Base-by-base conservation (phyloP, 2,113 vertebrate genomes). In the Myocastor coypus region DNA sequence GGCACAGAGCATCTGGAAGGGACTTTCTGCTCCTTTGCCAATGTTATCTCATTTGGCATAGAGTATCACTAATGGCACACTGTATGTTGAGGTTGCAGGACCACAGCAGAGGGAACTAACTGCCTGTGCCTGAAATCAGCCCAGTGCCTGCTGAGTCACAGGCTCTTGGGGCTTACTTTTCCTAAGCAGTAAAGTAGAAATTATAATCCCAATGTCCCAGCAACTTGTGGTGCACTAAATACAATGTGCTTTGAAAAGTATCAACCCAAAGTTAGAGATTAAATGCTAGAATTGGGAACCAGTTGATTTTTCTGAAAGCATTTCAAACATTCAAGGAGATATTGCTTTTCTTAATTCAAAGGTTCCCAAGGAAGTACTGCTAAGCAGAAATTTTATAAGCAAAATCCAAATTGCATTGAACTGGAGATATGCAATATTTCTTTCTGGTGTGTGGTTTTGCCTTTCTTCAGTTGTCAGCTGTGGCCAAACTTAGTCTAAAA, bases 381-480 rank as follows among this genome's bases (percentile, higher is more conserved):
- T 32, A 86, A 93, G 68, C 14, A 84, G 61, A 83, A 82, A 85
- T 84, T 88, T 91, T 94, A 28, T 89, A 85, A 85, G 86, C 7
- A 87, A 92, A 96, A 66, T 40, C 13, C 2, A 4, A 68, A 34
- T 94, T 95, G 91, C 90, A 94, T 46, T 96, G 30, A 77, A 34
- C 26, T 78, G 91, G 28, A 75, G 32, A 50, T 37, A 91, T 19
- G n/a, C 12, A 83, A 17, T 46, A 83, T 19, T 61, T 61, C 52
- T 0, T 28, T 32, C 26, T 86, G n/a, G 28, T 12, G 24, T 40
- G 13, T 80, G 50, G 10, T 52, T 66, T 66, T 34, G 3, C 7
- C 42, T 28, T 83, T 69, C 11, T 0, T 73, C 10, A 22, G 22
- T 50, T 71, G 37, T 63, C 24, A 69, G 22, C 22, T 50, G 13